Evolutionary conservation across 2,113 vertebrate species (phyloP), one percentile per base, ranked within the genome.

Genomic region (Desmodus rotundus): DNA sequence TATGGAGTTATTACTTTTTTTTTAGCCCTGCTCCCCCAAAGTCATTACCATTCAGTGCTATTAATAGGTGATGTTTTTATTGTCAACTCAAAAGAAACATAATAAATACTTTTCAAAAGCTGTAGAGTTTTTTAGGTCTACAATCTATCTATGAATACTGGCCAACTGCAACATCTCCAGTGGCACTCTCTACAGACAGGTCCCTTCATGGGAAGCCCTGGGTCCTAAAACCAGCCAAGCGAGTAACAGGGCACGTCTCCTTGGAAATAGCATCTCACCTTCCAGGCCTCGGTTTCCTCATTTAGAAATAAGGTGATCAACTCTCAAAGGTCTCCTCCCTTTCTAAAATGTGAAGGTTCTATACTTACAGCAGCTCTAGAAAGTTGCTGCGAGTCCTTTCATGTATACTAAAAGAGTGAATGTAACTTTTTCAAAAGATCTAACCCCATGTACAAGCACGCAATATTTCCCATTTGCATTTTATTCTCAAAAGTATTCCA

Each of bases 401-500:
- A 61, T 76, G 80, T 84, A 47, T 24, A 81, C 73, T 43, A 91
- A 94, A 50, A 36, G n/a, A 88, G 85, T 45, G 54, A 73, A 85
- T 36, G 33, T 36, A 50, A 90, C 65, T 93, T 65, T 83, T 89
- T 65, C 72, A 70, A 95, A 97, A 96, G 87, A 85, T 50, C 38
- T 76, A 92, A 94, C 86, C 68, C 82, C 84, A 93, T 65, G 84
- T 80, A 77, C 19, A 72, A 87, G 77, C 73, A 68, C 36, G 33
- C 83, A 73, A 65, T 89, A 95, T 87, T 93, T 85, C 68, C 72
- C 67, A 92, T 93, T 90, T 97, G 80, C 78, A 74, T 94, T 95
- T 96, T 93, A 96, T 61, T 90, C 85, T 96, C 90, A 89, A 85
- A 94, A 73, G 96, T 80, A 93, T 97, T 96, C 89, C 94, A 87